Percentiles rank a stretch among this genome's conserved stretches.
Conservation (phyloP, 2,888 invertebrate species). For the Tiphia femorata region DNA sequence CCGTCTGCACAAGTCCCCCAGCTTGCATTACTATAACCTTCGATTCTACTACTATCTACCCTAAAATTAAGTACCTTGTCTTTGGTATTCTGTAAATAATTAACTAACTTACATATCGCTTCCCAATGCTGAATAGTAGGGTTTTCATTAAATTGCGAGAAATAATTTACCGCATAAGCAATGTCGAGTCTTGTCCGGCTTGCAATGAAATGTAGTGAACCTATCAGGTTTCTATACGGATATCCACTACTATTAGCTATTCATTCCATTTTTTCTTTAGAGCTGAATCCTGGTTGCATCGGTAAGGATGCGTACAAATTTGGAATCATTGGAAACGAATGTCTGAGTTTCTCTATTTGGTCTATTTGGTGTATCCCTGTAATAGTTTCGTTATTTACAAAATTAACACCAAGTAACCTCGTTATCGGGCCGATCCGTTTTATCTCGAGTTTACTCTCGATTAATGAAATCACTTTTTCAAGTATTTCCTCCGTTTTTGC, state of each 20-base stretch:
- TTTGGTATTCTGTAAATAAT: conserved; percentile 27
- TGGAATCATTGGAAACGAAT: background rate
- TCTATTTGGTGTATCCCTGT: background rate
- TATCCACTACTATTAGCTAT: conserved; percentile 7
- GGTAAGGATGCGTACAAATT: background rate
- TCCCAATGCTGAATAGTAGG: conserved; percentile 31
- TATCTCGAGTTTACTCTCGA: background rate
- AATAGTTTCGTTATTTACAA: background rate
- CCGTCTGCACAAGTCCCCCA: conserved; percentile 4
- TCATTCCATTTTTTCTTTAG: conserved; percentile 10
- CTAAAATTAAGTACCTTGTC: conserved; percentile 17
- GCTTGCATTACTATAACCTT: conserved; percentile 26
- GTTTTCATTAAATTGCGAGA: conserved; percentile 23
- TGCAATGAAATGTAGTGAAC: conserved; percentile 29
- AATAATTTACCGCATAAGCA: conserved; percentile 21
- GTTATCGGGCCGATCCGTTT: background rate
- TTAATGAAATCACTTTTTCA: background rate
- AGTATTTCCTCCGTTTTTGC: background rate
- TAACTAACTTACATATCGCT: conserved; percentile 27
- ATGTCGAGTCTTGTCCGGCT: conserved; percentile 34
- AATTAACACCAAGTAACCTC: background rate
- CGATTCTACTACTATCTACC: background rate
- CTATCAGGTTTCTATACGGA: conserved; percentile 33
- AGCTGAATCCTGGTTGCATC: background rate
- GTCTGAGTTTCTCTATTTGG: background rate